These are phyloP conservation scores for Bucco capensis DNA, from an alignment of 2,113 vertebrate species.

Conservation along the genomic window DNA sequence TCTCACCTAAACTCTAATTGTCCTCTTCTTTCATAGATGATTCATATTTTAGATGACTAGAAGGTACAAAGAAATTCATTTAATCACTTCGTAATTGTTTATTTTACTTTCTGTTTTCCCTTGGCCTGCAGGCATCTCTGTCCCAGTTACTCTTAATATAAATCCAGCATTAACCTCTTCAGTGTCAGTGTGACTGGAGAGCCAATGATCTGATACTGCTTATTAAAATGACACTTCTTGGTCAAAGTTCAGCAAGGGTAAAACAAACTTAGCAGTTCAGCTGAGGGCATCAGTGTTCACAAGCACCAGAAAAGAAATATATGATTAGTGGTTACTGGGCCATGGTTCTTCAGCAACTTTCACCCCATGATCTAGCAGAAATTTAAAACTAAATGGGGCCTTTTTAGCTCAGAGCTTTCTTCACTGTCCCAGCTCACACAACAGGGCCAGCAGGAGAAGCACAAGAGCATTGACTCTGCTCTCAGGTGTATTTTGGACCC, in stretches of 20 bases:
- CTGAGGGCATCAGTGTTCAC: neutral
- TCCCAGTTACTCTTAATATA: neutral
- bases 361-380: neutral
- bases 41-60: neutral
- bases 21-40: neutral
- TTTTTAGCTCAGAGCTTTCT: neutral
- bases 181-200: neutral
- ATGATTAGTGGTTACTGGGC: neutral
- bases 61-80: neutral
- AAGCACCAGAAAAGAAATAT: neutral
- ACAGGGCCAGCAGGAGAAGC: neutral
- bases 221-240: neutral
- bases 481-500: neutral
- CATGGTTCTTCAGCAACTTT: neutral
- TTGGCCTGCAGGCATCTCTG: neutral
- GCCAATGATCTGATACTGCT: neutral
- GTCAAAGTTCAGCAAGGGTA: neutral
- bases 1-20: neutral
- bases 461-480: neutral
- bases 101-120: neutral
- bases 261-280: neutral
- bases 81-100: neutral
- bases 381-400: neutral
- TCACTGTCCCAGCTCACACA: neutral
- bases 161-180: slow-evolving; percentile 5